Evolutionary conservation across 2,113 vertebrate species (phyloP).

Genomic region (Pholis gunnellus): DNA sequence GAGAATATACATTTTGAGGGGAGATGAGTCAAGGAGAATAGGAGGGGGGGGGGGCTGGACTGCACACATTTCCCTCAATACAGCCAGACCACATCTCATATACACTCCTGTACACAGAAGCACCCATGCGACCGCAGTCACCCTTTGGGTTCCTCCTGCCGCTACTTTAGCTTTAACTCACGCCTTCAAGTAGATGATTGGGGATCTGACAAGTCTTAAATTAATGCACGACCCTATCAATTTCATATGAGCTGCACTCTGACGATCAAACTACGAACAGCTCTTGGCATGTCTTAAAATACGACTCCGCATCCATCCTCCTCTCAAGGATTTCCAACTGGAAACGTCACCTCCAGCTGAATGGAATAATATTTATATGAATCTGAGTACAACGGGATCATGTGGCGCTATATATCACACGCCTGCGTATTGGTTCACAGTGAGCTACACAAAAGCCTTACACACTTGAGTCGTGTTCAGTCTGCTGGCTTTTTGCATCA

Average conservation of each 20-base stretch:
- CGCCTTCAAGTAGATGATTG: slow-evolving; percentile 38
- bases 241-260: slow-evolving; percentile 60
- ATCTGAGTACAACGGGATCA: slow-evolving; percentile 43
- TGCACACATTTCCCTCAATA: slow-evolving; percentile 61
- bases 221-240: slow-evolving; percentile 75
- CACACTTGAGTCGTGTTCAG: slow-evolving; percentile 22
- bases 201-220: slow-evolving; percentile 61
- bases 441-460: slow-evolving; percentile 37
- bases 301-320: slow-evolving; percentile 47
- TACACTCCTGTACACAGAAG: neutral
- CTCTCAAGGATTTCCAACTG: slow-evolving; percentile 46
- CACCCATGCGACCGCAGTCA: neutral
- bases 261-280: slow-evolving; percentile 41
- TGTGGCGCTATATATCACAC: slow-evolving; percentile 46
- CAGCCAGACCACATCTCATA: slow-evolving; percentile 52
- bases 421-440: slow-evolving; percentile 43
- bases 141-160: slow-evolving; percentile 4
- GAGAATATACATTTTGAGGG: slow-evolving; percentile 75
- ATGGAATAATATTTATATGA: slow-evolving; percentile 73
- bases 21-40: slow-evolving; percentile 58
- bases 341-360: slow-evolving; percentile 61
- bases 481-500: slow-evolving; percentile 15
- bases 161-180: slow-evolving; percentile 25
- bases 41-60: slow-evolving; percentile 22
- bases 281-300: slow-evolving; percentile 60